A percentile compares a stretch with the other conserved stretches of the same genome.
Evolutionary conservation across 2,888 invertebrate genomes (phyloP).

Genomic region (Pachydiplax longipennis): DNA sequence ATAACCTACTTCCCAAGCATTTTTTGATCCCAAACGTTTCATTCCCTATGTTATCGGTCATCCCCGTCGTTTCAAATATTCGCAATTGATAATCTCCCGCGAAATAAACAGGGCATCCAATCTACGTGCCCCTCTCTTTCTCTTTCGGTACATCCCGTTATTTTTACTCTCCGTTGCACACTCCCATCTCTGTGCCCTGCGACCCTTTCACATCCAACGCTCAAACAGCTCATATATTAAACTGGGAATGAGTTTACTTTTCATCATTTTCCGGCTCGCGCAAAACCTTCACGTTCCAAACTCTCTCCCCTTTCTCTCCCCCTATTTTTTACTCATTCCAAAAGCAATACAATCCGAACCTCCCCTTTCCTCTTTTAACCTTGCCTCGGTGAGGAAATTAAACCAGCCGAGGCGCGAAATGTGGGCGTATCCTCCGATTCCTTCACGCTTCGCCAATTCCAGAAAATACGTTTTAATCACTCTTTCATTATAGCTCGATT

Average conservation of each 20-base stretch:
- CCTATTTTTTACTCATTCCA: neutral
- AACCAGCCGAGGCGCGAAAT: neutral
- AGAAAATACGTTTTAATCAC: neutral
- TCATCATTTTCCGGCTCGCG: conserved; percentile 16
- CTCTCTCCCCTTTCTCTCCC: neutral
- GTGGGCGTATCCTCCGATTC: neutral
- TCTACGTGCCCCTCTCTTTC: neutral
- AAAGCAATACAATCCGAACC: neutral
- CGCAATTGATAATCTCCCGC: neutral
- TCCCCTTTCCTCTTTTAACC: neutral
- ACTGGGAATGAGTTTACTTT: conserved; percentile 29
- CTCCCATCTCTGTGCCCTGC: neutral
- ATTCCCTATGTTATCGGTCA: neutral
- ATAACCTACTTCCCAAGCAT: too few relatives aligned
- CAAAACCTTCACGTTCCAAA: neutral
- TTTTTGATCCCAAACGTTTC: neutral
- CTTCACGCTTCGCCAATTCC: neutral
- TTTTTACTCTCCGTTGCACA: neutral
- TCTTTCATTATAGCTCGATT: neutral
- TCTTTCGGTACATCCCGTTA: neutral
- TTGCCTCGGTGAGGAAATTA: neutral
- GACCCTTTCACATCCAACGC: neutral
- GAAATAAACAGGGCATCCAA: neutral
- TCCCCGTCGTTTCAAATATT: neutral
- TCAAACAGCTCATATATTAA: conserved; percentile 31